phyloP scores from a whole-genome alignment of 30 jellyfish, hydroid and myxozoan genomes.

The Aurelia aurita complex sp. Pacific region DNA sequence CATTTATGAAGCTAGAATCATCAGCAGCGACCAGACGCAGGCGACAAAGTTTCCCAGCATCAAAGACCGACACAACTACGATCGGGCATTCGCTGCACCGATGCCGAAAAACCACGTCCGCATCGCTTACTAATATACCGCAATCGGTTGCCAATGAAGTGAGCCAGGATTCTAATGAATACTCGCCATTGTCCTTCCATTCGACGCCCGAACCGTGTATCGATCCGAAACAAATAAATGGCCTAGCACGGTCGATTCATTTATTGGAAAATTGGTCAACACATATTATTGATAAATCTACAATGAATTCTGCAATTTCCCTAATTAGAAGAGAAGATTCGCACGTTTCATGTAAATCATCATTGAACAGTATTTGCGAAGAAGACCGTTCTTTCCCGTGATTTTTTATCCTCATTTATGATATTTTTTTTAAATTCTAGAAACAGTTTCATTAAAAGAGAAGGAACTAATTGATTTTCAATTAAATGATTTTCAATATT shows the following conservation, averaged over 20 bases:
- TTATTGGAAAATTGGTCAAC: constrained; percentile 23
- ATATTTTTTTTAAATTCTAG: background rate
- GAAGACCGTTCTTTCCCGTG: background rate
- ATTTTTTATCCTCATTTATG: background rate
- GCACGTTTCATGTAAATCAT: constrained; percentile 23
- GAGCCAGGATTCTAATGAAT: background rate
- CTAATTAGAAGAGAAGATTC: constrained; percentile 7
- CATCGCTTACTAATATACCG: background rate
- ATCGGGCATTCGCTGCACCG: background rate
- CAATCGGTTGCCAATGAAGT: no score
- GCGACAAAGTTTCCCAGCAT: constrained; percentile 27
- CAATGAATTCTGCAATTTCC: background rate
- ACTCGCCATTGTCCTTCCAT: background rate
- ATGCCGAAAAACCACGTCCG: background rate
- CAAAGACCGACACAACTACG: background rate
- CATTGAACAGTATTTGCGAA: constrained; percentile 43
- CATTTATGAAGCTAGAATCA: background rate
- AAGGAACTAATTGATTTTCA: no score
- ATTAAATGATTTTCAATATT: no score
- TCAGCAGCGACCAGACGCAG: background rate
- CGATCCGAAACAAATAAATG: background rate
- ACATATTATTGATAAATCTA: background rate
- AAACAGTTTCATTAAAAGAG: background rate
- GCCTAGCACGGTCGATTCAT: constrained; percentile 15
- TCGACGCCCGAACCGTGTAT: background rate